Evolutionary conservation across 1,140 invertebrate genomes (phyloP).

Genomic region (Calephelis virginiensis): DNA sequence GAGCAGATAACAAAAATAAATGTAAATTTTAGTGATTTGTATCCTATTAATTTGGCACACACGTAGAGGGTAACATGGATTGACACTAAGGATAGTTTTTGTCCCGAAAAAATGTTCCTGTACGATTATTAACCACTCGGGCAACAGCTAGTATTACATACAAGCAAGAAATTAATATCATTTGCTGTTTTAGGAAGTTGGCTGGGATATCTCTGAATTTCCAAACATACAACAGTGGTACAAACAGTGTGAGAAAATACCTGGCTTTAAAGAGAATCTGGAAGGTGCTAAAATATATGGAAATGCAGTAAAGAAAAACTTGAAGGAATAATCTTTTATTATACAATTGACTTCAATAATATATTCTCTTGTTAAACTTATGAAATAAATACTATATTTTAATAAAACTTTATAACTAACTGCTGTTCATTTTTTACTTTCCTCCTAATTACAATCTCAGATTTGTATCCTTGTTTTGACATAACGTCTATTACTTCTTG

Average conservation of each 20-base stretch:
- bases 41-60: too few species aligned
- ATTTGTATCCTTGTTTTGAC: conserved; percentile 79
- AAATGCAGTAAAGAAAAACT: conserved; percentile 76
- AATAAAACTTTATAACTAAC: conserved; percentile 81
- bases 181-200: conserved; percentile 79
- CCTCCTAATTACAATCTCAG: conserved; percentile 82
- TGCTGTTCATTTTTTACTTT: conserved; percentile 86
- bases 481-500: conserved; percentile 85
- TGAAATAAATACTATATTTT: conserved; percentile 24
- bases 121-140: too few species aligned
- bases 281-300: conserved; percentile 78
- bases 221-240: conserved; percentile 83
- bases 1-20: too few species aligned
- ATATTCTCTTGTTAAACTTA: conserved; percentile 28
- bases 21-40: too few species aligned
- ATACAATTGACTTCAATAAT: conserved; percentile 37
- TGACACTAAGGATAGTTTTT: too few species aligned
- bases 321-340: conserved; percentile 58
- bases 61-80: too few species aligned
- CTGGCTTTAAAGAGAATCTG: conserved; percentile 77
- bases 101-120: too few species aligned
- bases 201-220: conserved; percentile 82
- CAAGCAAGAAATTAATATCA: not conserved
- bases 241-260: conserved; percentile 78
- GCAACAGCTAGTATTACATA: too few species aligned